Base-by-base conservation (phyloP, 92 coral and sea anemone species). In the Palythoa caribaeorum region DNA sequence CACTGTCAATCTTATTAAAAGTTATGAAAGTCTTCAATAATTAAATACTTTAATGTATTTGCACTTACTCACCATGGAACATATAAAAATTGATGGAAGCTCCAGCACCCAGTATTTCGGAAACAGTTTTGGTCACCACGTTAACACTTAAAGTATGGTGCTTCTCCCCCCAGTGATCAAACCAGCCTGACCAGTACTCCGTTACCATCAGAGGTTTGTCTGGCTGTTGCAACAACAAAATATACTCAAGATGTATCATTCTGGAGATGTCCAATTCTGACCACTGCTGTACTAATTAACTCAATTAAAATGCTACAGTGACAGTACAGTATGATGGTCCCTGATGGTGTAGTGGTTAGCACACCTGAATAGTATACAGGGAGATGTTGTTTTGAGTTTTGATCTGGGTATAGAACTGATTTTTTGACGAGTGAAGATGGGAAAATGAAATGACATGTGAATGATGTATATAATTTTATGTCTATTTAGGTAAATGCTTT, bases 141-240 rank as follows among this genome's bases (percentile, higher is more conserved):
- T 89, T 93, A n/a, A 83, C 66, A n/a, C 72, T 76, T 48, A 90
- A 79, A 11, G 84, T 86, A 60, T 92, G 91, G 51, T 95, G 98
- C 21, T 87, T 89, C 65, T 92, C 94, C 12, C 96, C 92, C 99
- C 99, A 97, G 78, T 94, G 99, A 83, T 97, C 99, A 92, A 94
- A 97, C 99, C 99, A 97, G 60, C 99, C 99, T 6, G 96, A 88
- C 99, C 99, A 97, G 81, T 89, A 97, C 87, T 97, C 99, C 50
- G 93, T 86, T 66, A 97, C 98, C 98, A 97, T 94, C 12, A 92
- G 83, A 5, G 99, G 99, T 77, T 87, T 92, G 84, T 89, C 89
- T 53, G 98, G 98, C 99, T 97, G 87, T 10, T 70, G 60, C 19
- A 48, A 21, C 10, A 48, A 47, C 13, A 14, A 40, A 44, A 66